phyloP scores from a whole-genome alignment of 2,797 vertebrate species.

The Sparidentex hasta region DNA sequence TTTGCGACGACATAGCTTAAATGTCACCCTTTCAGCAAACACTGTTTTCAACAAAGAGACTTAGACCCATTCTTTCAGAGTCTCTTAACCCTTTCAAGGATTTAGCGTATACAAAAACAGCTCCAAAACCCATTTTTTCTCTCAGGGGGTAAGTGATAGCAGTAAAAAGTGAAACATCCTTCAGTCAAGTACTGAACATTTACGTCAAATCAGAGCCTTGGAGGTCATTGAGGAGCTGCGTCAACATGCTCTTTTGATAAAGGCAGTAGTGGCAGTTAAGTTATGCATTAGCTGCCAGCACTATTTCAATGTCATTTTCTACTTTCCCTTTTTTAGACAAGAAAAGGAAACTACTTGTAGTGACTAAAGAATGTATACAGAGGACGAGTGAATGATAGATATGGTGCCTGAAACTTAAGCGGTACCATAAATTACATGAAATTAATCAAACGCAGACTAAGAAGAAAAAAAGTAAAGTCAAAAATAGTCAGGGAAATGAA shows the following conservation, averaged over 20 bases:
- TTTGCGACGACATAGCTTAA: not conserved
- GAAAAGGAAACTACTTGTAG: not conserved
- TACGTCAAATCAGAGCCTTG: not conserved
- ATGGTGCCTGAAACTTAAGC: not conserved
- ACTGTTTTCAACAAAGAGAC: constrained; percentile 13
- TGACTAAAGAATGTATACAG: not conserved
- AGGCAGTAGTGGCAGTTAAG: not conserved
- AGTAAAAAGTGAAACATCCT: not conserved
- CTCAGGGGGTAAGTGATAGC: not conserved
- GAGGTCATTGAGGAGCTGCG: not conserved
- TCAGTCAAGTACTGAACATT: not conserved
- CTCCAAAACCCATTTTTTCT: not conserved
- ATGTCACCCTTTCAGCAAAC: not conserved
- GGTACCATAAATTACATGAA: not conserved
- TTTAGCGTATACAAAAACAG: not conserved
- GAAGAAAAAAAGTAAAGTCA: not conserved
- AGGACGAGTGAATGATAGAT: not conserved
- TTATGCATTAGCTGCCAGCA: constrained; percentile 6
- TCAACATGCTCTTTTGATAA: not conserved
- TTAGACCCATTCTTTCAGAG: not conserved
- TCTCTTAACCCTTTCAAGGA: not conserved
- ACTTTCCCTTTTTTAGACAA: not conserved
- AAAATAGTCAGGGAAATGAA: not conserved
- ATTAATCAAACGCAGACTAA: not conserved
- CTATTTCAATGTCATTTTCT: constrained; percentile 6